phyloP scores from a whole-genome alignment of 2,113 vertebrate species.

The Machaerirhynchus nigripectus region DNA sequence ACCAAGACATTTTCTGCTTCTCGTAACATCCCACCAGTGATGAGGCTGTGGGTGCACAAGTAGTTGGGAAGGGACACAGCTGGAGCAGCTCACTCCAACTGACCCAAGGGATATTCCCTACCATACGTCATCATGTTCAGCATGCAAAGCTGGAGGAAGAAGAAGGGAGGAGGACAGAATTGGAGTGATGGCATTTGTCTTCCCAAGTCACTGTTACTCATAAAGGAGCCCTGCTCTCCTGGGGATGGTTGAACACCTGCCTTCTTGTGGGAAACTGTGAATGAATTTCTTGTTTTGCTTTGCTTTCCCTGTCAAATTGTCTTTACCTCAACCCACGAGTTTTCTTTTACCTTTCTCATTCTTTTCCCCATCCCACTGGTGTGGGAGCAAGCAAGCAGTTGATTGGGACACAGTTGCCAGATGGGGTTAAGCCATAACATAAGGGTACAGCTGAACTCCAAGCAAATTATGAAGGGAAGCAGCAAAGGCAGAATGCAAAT shows the following conservation, averaged over 20 bases:
- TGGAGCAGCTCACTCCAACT: not conserved
- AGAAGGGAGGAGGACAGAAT: not conserved
- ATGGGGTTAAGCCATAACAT: not conserved
- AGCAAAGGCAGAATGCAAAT: not conserved
- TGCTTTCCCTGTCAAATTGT: not conserved
- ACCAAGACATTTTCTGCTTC: not conserved
- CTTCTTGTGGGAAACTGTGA: not conserved
- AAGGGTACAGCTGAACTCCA: not conserved
- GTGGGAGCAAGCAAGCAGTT: not conserved
- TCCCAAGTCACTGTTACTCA: not conserved
- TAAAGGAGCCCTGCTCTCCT: not conserved
- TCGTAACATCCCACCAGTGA: accelerated
- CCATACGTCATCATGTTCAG: not conserved
- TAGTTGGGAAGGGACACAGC: not conserved
- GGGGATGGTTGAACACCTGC: not conserved
- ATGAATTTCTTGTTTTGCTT: not conserved
- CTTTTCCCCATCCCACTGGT: not conserved
- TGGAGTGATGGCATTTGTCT: not conserved
- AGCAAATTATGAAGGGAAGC: not conserved
- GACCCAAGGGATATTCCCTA: too few species aligned
- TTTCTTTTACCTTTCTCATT: not conserved
- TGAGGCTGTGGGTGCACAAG: not conserved
- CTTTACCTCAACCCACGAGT: not conserved
- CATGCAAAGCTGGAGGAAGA: not conserved
- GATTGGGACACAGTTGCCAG: too few species aligned